These are phyloP conservation scores for Antrozous pallidus DNA, from an alignment of 2,797 vertebrate genomes.

Conservation along the genomic window DNA sequence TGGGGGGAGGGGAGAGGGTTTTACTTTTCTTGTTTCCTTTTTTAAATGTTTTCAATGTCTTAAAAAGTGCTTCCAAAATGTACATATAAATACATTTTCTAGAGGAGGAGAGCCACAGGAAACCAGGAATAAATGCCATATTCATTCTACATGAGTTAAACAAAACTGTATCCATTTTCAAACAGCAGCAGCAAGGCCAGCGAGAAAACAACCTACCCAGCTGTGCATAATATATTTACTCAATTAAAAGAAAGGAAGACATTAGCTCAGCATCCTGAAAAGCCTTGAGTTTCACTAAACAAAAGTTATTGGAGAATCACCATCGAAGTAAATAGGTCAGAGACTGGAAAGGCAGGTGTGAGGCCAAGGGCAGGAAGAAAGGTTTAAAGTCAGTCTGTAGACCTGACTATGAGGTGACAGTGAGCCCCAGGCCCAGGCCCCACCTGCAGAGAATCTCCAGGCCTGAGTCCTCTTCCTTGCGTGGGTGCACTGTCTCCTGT, in stretches of 20 bases:
- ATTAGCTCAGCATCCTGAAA: slow-evolving; percentile 66
- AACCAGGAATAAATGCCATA: slow-evolving; percentile 72
- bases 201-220: slow-evolving; percentile 77
- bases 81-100: slow-evolving; percentile 54
- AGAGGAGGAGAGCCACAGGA: slow-evolving; percentile 74
- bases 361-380: background rate
- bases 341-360: background rate
- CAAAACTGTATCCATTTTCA: slow-evolving; percentile 75
- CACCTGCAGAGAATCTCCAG: fast-evolving
- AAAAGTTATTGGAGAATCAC: slow-evolving; percentile 54
- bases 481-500: background rate
- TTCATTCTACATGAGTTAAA: slow-evolving; percentile 68
- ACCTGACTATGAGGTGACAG: background rate
- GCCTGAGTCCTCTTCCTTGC: background rate
- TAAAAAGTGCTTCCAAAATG: slow-evolving; percentile 64
- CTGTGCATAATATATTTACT: slow-evolving; percentile 81
- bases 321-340: background rate
- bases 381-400: background rate
- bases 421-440: fast-evolving
- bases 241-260: slow-evolving; percentile 75
- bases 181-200: slow-evolving; percentile 77
- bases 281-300: slow-evolving; percentile 55
- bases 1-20: slow-evolving; percentile 63
- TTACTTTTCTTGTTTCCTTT: slow-evolving; percentile 46
- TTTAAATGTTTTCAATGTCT: slow-evolving; percentile 59